A percentile compares a stretch with the other conserved stretches of the same genome.
Evolutionary conservation across 2,113 vertebrate species (phyloP).

Genomic region (Pelvicachromis taeniatus): DNA sequence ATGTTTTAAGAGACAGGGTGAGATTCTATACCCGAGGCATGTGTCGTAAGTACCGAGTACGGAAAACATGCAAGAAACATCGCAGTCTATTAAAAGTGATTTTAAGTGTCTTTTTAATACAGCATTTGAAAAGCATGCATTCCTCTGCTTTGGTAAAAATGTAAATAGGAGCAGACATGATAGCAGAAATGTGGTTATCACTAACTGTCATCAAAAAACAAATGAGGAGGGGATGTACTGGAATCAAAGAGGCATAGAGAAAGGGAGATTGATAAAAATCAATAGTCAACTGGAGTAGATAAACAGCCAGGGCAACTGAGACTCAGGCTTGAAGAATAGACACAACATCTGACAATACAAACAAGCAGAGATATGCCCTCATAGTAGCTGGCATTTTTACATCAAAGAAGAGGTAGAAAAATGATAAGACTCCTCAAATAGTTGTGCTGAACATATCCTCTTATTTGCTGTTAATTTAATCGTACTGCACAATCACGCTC

Average conservation of each 20-base stretch:
- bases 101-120: neutral
- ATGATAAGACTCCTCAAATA: neutral
- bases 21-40: constrained; percentile 30
- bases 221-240: neutral
- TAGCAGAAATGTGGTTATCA: constrained; percentile 31
- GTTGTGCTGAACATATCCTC: neutral
- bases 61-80: neutral
- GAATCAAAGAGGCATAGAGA: constrained; percentile 8
- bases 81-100: neutral
- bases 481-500: neutral
- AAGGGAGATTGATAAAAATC: constrained; percentile 13
- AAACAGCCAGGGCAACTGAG: constrained; percentile 3
- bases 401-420: constrained; percentile 18
- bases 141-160: neutral
- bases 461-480: neutral
- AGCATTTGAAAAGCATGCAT: constrained; percentile 12
- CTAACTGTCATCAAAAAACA: constrained; percentile 17
- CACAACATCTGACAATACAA: constrained; percentile 53
- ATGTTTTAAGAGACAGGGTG: constrained; percentile 26
- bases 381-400: constrained; percentile 38
- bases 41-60: neutral
- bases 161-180: constrained; percentile 18
- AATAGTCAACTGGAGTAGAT: constrained; percentile 9
- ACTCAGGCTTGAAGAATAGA: constrained; percentile 19
- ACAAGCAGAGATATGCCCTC: constrained; percentile 23